Evolutionary conservation across 2,888 invertebrate species (phyloP).

Genomic region (Megaustenia siamemsis): DNA sequence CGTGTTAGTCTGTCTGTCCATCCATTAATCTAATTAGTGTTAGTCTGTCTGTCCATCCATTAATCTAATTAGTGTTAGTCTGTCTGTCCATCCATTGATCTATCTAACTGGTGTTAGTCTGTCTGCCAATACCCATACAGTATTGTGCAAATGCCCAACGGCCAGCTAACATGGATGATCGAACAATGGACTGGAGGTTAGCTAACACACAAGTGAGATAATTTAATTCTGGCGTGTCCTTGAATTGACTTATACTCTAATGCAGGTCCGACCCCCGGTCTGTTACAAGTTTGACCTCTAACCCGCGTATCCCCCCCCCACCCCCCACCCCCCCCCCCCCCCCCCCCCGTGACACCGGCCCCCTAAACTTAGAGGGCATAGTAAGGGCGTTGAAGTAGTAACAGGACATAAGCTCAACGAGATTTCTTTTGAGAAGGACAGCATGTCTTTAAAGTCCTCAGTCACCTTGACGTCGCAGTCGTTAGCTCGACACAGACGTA

Average conservation of each 20-base stretch:
- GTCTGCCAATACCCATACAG: too few relatives aligned
- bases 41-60: too few relatives aligned
- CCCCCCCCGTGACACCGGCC: not conserved
- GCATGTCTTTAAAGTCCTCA: not conserved
- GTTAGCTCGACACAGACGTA: not conserved
- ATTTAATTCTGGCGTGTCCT: too few relatives aligned
- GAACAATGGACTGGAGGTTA: too few relatives aligned
- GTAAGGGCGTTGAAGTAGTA: not conserved
- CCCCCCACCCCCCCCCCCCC: not conserved
- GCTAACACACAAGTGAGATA: too few relatives aligned
- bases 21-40: too few relatives aligned
- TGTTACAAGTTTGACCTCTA: not conserved
- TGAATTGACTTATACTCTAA: not conserved
- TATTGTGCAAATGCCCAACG: too few relatives aligned
- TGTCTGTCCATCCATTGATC: too few relatives aligned
- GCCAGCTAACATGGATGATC: too few relatives aligned
- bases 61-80: too few relatives aligned
- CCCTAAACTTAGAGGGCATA: not conserved
- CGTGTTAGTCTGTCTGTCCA: too few relatives aligned
- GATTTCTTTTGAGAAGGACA: not conserved
- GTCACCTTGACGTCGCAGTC: not conserved
- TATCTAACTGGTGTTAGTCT: too few relatives aligned
- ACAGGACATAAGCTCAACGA: not conserved
- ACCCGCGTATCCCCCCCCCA: not conserved
- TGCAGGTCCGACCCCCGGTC: not conserved